These are phyloP conservation scores for Solea senegalensis DNA, from an alignment of 2,113 vertebrate genomes.

Conservation along the genomic window DNA sequence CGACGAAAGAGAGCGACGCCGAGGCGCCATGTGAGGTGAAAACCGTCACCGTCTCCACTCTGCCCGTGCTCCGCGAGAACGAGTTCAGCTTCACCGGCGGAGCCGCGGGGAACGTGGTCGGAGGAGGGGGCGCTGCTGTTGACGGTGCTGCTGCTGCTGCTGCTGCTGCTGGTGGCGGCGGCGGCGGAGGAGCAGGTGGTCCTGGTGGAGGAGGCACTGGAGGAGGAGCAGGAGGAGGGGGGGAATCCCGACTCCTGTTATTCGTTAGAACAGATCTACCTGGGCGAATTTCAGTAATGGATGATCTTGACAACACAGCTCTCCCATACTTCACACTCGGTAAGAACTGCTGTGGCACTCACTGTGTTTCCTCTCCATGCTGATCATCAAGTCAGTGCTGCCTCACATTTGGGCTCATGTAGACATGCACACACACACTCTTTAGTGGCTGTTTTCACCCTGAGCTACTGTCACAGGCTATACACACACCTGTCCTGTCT, in stretches of 20 bases:
- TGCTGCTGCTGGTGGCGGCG: slow-evolving; percentile 71
- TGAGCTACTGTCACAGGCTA: background rate
- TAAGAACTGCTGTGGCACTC: slow-evolving; percentile 75
- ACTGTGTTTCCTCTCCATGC: slow-evolving; percentile 8
- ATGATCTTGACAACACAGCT: slow-evolving; percentile 98
- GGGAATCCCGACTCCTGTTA: slow-evolving; percentile 92
- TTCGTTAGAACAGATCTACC: slow-evolving; percentile 96
- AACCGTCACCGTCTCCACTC: slow-evolving; percentile 93
- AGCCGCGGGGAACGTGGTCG: slow-evolving; percentile 76
- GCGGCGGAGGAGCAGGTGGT: slow-evolving; percentile 70
- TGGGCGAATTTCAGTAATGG: slow-evolving; percentile 93
- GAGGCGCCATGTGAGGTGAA: slow-evolving; percentile 87
- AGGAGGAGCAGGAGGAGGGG: slow-evolving; percentile 72
- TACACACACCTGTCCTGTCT: background rate
- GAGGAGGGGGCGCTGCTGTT: slow-evolving; percentile 49
- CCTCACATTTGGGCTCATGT: slow-evolving; percentile 19
- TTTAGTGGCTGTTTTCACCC: background rate
- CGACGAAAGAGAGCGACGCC: slow-evolving; percentile 65
- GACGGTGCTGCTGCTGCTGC: slow-evolving; percentile 30
- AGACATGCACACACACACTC: background rate
- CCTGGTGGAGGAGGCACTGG: slow-evolving; percentile 27
- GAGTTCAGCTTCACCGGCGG: slow-evolving; percentile 92
- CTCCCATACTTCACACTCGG: slow-evolving; percentile 98
- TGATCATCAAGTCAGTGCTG: background rate
- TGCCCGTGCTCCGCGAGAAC: slow-evolving; percentile 93